Base-by-base conservation (phyloP, 2,797 vertebrate species). In the Pipistrellus pygmaeus region DNA sequence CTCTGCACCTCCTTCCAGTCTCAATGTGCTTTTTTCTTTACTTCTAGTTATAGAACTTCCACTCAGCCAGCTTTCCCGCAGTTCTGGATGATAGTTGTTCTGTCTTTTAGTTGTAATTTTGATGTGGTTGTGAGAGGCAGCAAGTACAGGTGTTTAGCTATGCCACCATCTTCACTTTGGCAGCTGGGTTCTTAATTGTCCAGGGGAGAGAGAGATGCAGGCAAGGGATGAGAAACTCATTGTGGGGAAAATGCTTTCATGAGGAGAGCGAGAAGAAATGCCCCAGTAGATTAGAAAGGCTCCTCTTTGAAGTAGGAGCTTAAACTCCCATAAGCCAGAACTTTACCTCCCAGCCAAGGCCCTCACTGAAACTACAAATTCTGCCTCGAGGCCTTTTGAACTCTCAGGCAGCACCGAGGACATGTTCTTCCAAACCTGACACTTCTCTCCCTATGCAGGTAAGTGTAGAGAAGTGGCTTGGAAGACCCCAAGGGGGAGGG, bases 291-390 rank as follows among this genome's bases (percentile, higher is more conserved):
- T 93, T 81, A 81, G 55, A 76, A 88, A 83, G 53, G 32, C 20
- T 66, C 55, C 53, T 62, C 71, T 84, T 75, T 88, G 68, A 91
- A 91, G 68, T 32, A 53, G 15, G 64, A 91, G 38, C 27, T 55
- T 44, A 41, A 81, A 90, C 46, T 30, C 32, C 23, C 0, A 0
- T 8, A 51, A 48, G 44, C 81, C 62, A 55, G 57, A 48, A 85
- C 69, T 32, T 85, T 6, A 78, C n/a, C 25, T 41, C n/a, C 15
- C 71, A 73, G 55, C 69, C 38, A 55, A 60, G 73, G 14, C 71
- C n/a, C 55, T 78, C 66, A 27, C 38, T 35, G 14, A 91, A 77
- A 46, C 5, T 1, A 87, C 66, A 68, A 57, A 78, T 77, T 86
- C 25, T 86, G 55, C 55, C 66, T 44, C 73, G 21, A 3, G 15